Base-by-base conservation (phyloP, 2,113 vertebrate genomes). In the Calypte anna region DNA sequence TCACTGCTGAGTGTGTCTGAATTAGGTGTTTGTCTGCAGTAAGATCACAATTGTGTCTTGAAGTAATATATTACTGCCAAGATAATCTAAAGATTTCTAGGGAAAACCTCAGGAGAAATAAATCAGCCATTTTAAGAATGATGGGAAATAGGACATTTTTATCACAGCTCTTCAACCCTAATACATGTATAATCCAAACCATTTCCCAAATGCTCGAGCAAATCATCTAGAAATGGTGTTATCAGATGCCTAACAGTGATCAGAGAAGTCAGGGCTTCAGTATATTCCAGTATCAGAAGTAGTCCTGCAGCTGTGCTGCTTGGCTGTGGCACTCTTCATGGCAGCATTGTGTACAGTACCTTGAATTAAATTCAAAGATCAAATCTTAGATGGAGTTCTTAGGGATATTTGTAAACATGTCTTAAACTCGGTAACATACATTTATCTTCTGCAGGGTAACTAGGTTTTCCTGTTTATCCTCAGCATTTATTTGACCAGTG, bases 331-430 rank as follows among this genome's bases (percentile, higher is more conserved):
- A 3, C 31, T 40, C 9, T 2, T 64, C 20, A 3, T 90, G 93
- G 82, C 12, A 0, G 66, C 62, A 55, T 19, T 62, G 58, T 73
- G 7, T 91, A 78, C 46, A 33, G 10, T 27, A 36, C 27, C 72
- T 53, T 20, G 51, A 18, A 33, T 16, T 68, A 40, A 25, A 40
- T 44, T 68, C 28, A 51, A 31, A 86, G 54, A 82, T 86, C 57
- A 73, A 0, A 54, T 79, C 54, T 50, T 68, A 50, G 38, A 82
- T 44, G 27, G 43, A 46, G 30, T 51, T 80, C 77, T 76, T 89
- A 33, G 12, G 25, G 48, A 11, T 61, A 50, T 91, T 82, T 92
- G n/a, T 93, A 89, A 95, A 72, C 70, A 82, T 48, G 86, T 92
- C 33, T 75, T 67, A 24, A 77, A 69, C n/a, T 66, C 15, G 9